Base-by-base conservation (phyloP, 2,888 invertebrate genomes). In the Adineta ricciae region DNA sequence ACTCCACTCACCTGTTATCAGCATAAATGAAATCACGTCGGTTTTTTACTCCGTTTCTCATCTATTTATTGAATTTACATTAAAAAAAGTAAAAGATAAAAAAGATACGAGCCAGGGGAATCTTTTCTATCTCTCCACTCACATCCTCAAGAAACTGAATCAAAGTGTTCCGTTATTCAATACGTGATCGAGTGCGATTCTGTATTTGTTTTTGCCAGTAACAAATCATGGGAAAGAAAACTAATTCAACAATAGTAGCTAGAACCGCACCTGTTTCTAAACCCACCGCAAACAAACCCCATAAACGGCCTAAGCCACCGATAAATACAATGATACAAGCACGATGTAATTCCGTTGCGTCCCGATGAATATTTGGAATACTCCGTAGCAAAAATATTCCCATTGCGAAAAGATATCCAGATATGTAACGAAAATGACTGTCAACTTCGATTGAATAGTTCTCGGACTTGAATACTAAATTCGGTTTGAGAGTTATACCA, bases 221-320 rank as follows among this genome's bases (percentile, higher is more conserved):
- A 16, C 64, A 64, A 64, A 32, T 27, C 27, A 32, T 16, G 27
- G 64, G 64, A 32, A 64, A 64, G 27, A 32, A 1, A 14, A n/a
- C 16, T 32, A 64, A 64, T 11, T 64, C 32, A 16, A 9, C 16
- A 27, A 64, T 27, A n/a, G 32, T 32, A 32, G 32, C 64, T 4
- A 64, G 0, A 4, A 64, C 0, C 32, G 64, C n/a, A 64, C 64
- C 27, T 4, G 27, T 16, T 32, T 64, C 64, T 14, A 27, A 64
- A 32, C 27, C n/a, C 4, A 64, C 64, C 27, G 11, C 9, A 14
- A 64, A 27, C 16, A 64, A 32, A 64, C 32, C 64, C 64, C 64
- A 64, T 64, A 73, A 41, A 21, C 73, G 73, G 36, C 73, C 73
- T 73, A 73, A n/a, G 21, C 73, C 73, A 73, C 73, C 73, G 11